Evolutionary conservation across 2,888 invertebrate species (phyloP).

Genomic region (Melanostoma mellinum): DNA sequence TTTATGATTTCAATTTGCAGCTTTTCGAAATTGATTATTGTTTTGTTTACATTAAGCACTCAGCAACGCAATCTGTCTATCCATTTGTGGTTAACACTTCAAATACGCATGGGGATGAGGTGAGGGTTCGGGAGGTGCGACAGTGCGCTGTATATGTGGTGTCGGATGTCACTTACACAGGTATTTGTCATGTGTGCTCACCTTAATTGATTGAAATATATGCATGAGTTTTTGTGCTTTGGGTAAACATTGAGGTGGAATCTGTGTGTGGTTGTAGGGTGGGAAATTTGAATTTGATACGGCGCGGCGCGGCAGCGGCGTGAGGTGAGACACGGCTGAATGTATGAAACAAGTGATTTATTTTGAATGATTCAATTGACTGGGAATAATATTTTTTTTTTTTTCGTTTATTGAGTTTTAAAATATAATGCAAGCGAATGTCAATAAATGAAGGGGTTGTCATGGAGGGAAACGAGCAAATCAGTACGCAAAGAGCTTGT

Average conservation of each 20-base stretch:
- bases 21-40: conserved; percentile 70
- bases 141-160: neutral
- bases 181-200: conserved; percentile 42
- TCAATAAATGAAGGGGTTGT: too few species aligned
- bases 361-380: too few species aligned
- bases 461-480: too few species aligned
- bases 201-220: conserved; percentile 41
- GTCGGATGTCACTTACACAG: conserved; percentile 46
- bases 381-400: too few species aligned
- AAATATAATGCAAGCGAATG: too few species aligned
- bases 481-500: too few species aligned
- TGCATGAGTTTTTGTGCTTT: conserved; percentile 1
- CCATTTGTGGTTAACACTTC: conserved; percentile 64
- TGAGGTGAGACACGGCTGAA: too few species aligned
- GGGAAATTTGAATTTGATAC: too few species aligned
- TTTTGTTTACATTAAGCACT: conserved; percentile 61
- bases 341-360: too few species aligned
- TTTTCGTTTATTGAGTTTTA: too few species aligned
- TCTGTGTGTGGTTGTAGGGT: too few species aligned
- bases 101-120: conserved; percentile 6
- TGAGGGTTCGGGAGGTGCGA: neutral
- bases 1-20: conserved; percentile 62
- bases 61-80: conserved; percentile 53
- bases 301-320: too few species aligned
- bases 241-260: neutral